Evolutionary conservation across 2,113 vertebrate species (phyloP).

Genomic region (Phycodurus eques): DNA sequence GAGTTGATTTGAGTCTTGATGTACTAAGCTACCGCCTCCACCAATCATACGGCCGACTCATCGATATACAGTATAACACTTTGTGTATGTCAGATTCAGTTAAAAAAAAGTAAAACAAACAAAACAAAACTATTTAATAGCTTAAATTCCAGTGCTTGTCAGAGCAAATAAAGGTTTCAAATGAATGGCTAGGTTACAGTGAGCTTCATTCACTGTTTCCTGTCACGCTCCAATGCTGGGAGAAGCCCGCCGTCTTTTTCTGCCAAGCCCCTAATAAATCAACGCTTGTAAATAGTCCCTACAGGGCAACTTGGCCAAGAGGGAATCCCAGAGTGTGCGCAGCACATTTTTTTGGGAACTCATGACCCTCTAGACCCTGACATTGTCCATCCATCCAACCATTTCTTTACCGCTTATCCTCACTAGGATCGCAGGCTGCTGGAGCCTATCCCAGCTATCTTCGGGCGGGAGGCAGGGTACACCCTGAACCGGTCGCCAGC

Average conservation of each 20-base stretch:
- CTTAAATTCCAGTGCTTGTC: slow-evolving; percentile 13
- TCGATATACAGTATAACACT: slow-evolving; percentile 4
- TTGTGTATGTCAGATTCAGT: slow-evolving; percentile 25
- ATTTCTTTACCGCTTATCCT: too few species aligned
- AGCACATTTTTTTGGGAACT: background rate
- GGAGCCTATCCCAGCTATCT: too few species aligned
- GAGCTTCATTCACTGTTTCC: background rate
- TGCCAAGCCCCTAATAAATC: slow-evolving; percentile 15
- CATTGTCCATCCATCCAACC: background rate
- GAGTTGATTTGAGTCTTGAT: background rate
- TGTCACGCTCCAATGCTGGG: slow-evolving; percentile 7
- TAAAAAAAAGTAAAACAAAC: slow-evolving; percentile 13
- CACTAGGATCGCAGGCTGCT: too few species aligned
- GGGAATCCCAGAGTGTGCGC: slow-evolving; percentile 59
- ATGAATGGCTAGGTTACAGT: background rate
- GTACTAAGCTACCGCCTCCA: background rate
- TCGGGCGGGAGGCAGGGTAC: too few species aligned
- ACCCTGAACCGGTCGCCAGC: too few species aligned
- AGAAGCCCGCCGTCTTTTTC: background rate
- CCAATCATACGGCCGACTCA: background rate
- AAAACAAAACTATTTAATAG: slow-evolving; percentile 5
- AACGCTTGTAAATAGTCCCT: slow-evolving; percentile 56
- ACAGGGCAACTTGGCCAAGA: slow-evolving; percentile 54
- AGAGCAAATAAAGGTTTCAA: background rate
- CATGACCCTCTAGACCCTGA: background rate